Evolutionary conservation across 2,888 invertebrate genomes (phyloP).

Genomic region (Megalurothrips usitatus): DNA sequence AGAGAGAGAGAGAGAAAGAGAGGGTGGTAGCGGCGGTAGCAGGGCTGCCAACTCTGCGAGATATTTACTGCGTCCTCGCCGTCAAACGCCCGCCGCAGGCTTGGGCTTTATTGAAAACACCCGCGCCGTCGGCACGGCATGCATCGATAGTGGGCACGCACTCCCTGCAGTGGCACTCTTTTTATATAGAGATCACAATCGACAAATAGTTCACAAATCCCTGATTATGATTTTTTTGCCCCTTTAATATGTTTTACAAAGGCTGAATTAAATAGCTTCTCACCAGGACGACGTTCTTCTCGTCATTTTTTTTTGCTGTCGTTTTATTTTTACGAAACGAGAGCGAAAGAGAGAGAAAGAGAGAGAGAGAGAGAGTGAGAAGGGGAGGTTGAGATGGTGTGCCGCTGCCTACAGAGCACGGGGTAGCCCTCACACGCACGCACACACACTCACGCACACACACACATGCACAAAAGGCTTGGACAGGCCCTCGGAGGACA

Average conservation of each 20-base stretch:
- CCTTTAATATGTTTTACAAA: no score
- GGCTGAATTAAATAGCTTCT: no score
- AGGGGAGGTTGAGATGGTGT: neutral
- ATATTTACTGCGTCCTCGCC: constrained; percentile 19
- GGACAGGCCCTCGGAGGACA: neutral
- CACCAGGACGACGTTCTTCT: no score
- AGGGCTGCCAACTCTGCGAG: neutral
- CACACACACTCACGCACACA: neutral
- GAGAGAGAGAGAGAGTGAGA: no score
- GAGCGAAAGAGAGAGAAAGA: no score
- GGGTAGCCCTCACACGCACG: neutral
- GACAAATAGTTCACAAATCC: no score
- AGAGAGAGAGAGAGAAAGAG: neutral
- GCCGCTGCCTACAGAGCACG: neutral
- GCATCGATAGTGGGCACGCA: no score
- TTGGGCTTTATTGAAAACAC: constrained; percentile 12
- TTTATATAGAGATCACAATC: no score
- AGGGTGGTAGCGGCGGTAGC: neutral
- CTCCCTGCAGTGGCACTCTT: no score
- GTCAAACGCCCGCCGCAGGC: neutral
- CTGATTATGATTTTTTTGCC: no score
- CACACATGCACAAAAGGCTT: neutral
- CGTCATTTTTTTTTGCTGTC: no score
- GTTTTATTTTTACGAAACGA: no score
- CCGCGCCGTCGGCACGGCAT: neutral